Evolutionary conservation across 2,888 invertebrate species (phyloP).

Genomic region (Drosophila macrospina): DNA sequence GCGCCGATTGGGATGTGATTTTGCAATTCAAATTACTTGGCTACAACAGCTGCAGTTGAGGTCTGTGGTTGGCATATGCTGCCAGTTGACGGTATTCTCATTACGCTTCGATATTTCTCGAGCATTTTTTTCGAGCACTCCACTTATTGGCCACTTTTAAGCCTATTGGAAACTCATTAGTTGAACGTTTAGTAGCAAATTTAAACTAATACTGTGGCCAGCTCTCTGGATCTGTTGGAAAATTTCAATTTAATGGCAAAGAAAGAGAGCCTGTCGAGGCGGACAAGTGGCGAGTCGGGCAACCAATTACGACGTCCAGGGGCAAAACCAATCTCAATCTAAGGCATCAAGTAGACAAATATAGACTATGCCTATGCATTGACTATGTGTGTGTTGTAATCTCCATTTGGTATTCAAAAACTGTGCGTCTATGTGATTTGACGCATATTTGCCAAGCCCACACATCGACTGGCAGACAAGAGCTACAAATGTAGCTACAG

Average conservation of each 20-base stretch:
- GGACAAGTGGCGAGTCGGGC: conserved; percentile 52
- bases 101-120: conserved; percentile 30
- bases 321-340: conserved; percentile 74
- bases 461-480: conserved; percentile 51
- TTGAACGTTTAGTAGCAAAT: conserved; percentile 51
- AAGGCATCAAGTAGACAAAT: conserved; percentile 77
- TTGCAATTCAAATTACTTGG: conserved; percentile 70
- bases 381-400: conserved; percentile 36
- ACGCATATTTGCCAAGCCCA: conserved; percentile 76
- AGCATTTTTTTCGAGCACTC: conserved; percentile 7
- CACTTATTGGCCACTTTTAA: conserved; percentile 55
- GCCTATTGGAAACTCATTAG: conserved; percentile 78
- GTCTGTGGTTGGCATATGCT: conserved; percentile 3
- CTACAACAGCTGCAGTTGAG: conserved; percentile 16
- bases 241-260: conserved; percentile 68
- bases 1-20: conserved; percentile 33
- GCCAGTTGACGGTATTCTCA: conserved; percentile 41
- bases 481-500: conserved; percentile 59
- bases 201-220: conserved; percentile 73
- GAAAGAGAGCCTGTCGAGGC: conserved; percentile 13
- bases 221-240: conserved; percentile 37
- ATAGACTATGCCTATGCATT: conserved; percentile 61
- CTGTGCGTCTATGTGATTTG: conserved; percentile 80
- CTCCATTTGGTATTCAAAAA: conserved; percentile 79
- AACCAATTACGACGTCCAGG: conserved; percentile 64